Evolutionary conservation across 2,113 vertebrate genomes (phyloP).

Genomic region (Struthidea cinerea): DNA sequence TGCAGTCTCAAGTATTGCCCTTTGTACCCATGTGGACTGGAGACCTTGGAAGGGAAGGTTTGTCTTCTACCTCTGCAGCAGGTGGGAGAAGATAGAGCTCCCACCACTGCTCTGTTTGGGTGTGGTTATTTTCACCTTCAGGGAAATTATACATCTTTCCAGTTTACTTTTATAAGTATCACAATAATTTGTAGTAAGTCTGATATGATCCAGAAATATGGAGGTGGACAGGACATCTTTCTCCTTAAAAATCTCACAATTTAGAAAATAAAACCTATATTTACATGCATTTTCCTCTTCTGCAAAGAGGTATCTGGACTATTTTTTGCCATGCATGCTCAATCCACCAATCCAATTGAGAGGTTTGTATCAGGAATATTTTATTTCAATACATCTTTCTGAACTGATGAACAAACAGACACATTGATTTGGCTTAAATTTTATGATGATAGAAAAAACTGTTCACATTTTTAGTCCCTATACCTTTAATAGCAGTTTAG

Average conservation of each 20-base stretch:
- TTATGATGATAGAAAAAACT: neutral
- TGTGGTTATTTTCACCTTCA: neutral
- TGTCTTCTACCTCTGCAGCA: neutral
- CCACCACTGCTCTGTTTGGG: neutral
- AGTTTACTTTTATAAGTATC: neutral
- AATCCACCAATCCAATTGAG: neutral
- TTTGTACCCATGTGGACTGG: neutral
- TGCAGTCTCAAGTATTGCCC: neutral
- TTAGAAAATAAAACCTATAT: neutral
- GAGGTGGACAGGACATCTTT: neutral
- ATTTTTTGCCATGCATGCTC: neutral
- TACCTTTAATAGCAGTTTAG: neutral
- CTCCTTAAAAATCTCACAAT: neutral
- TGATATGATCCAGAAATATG: neutral
- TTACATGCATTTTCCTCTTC: neutral
- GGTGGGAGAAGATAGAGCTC: neutral
- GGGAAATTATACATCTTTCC: neutral
- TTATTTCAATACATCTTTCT: neutral
- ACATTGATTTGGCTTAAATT: neutral
- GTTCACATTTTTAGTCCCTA: neutral
- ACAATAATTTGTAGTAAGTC: neutral
- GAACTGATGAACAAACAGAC: neutral
- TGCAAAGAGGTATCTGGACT: neutral
- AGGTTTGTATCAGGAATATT: neutral
- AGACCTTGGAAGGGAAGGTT: neutral